phyloP scores from a whole-genome alignment of 2,888 invertebrate genomes.

The Podabrus alpinus region DNA sequence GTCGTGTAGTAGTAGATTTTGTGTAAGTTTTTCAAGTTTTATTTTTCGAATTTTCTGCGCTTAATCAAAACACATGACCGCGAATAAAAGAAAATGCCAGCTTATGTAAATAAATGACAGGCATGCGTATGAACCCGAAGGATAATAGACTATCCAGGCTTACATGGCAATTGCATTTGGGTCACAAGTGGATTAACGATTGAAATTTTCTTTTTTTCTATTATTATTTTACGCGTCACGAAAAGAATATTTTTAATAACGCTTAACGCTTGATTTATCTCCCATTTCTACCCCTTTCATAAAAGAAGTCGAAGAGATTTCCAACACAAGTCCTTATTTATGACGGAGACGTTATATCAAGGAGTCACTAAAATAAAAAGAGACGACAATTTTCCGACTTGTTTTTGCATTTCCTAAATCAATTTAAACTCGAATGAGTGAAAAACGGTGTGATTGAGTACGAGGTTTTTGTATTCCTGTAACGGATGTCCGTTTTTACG shows the following conservation, averaged over 20 bases:
- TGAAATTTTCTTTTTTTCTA: constrained; percentile 39
- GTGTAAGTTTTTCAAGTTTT: neutral
- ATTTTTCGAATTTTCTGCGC: constrained; percentile 2
- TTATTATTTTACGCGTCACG: constrained; percentile 27
- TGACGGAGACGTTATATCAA: neutral
- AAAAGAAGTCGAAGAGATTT: neutral
- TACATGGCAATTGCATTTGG: constrained; percentile 53
- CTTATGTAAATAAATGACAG: constrained; percentile 32
- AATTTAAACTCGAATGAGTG: neutral
- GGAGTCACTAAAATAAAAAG: neutral
- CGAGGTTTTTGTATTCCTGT: neutral
- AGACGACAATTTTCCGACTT: neutral
- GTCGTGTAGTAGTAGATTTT: neutral
- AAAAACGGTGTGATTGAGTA: neutral
- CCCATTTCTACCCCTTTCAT: neutral
- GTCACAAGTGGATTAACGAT: constrained; percentile 49
- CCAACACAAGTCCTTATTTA: neutral
- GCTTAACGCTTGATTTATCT: constrained; percentile 1
- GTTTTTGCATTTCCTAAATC: constrained; percentile 1
- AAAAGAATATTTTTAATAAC: constrained; percentile 3
- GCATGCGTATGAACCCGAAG: constrained; percentile 29
- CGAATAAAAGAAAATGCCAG: constrained; percentile 14
- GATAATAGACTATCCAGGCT: constrained; percentile 44
- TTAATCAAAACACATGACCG: constrained; percentile 15
- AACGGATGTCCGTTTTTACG: neutral